phyloP scores from a whole-genome alignment of 2,113 vertebrate species.

The Cyanocitta stelleri region DNA sequence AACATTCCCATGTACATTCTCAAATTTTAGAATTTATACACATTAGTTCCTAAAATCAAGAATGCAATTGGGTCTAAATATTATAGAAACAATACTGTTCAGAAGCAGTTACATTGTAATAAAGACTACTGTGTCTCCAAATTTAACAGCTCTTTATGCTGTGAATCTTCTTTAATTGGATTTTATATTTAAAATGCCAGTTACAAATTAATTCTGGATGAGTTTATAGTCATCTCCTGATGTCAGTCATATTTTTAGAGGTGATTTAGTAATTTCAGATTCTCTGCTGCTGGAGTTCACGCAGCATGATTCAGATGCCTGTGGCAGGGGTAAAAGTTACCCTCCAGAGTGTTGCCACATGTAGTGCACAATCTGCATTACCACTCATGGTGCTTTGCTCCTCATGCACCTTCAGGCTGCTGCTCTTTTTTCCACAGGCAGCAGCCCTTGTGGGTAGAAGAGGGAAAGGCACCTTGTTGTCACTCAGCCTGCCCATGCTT shows the following conservation, averaged over 20 bases:
- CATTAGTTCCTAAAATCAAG: not conserved
- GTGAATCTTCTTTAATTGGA: not conserved
- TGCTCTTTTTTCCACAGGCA: not conserved
- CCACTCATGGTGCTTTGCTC: fast-evolving
- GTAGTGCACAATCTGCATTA: too few relatives aligned
- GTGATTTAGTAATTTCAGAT: not conserved
- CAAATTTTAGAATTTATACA: not conserved
- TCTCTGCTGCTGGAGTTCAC: not conserved
- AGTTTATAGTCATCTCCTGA: not conserved
- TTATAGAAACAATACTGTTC: not conserved
- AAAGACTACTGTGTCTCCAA: not conserved
- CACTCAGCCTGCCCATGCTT: fast-evolving
- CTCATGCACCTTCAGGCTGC: fast-evolving
- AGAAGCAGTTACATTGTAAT: not conserved
- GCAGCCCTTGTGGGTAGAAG: not conserved
- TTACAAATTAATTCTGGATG: not conserved
- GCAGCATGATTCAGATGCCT: not conserved
- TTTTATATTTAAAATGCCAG: not conserved
- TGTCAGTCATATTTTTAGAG: not conserved
- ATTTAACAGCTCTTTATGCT: not conserved
- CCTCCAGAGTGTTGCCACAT: not conserved
- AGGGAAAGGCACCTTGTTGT: not conserved
- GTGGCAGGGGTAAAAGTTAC: not conserved
- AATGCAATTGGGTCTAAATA: not conserved
- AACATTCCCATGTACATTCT: not conserved